These are phyloP conservation scores for Vidua chalybeata DNA, from an alignment of 2,113 vertebrate genomes.

Conservation along the genomic window DNA sequence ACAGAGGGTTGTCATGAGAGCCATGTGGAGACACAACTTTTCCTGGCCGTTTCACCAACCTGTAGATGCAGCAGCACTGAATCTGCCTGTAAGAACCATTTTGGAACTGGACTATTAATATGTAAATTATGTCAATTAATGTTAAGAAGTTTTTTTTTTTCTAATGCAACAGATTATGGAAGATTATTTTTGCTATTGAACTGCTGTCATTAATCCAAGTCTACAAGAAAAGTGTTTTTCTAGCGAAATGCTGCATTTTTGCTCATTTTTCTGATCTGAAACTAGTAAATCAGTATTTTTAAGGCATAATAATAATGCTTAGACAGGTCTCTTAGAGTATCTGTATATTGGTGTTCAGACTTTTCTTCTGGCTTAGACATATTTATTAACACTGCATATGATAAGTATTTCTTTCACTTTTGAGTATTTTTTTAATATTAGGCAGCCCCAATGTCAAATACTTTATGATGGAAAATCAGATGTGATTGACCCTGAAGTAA, in stretches of 20 bases:
- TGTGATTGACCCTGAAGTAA: not conserved
- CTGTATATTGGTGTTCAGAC: not conserved
- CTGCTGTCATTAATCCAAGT: not conserved
- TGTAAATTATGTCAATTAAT: not conserved
- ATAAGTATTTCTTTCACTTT: not conserved
- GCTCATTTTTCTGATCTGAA: not conserved
- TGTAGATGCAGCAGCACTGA: slow-evolving; percentile 88
- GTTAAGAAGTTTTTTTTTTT: not conserved
- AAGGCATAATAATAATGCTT: not conserved
- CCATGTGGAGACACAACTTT: slow-evolving; percentile 86
- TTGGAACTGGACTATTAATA: not conserved
- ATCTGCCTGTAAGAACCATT: slow-evolving; percentile 85
- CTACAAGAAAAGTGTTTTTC: not conserved
- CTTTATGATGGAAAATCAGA: not conserved
- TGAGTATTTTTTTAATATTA: not conserved
- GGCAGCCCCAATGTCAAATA: not conserved
- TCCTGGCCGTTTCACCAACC: slow-evolving; percentile 94
- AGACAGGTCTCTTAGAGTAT: not conserved
- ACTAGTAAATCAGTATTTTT: not conserved
- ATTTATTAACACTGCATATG: not conserved
- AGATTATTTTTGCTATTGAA: not conserved
- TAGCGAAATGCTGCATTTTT: not conserved
- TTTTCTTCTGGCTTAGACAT: not conserved
- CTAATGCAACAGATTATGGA: not conserved
- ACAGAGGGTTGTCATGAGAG: slow-evolving; percentile 85